Base-by-base conservation (phyloP, 2,797 vertebrate species). In the Clarias platycephalus region DNA sequence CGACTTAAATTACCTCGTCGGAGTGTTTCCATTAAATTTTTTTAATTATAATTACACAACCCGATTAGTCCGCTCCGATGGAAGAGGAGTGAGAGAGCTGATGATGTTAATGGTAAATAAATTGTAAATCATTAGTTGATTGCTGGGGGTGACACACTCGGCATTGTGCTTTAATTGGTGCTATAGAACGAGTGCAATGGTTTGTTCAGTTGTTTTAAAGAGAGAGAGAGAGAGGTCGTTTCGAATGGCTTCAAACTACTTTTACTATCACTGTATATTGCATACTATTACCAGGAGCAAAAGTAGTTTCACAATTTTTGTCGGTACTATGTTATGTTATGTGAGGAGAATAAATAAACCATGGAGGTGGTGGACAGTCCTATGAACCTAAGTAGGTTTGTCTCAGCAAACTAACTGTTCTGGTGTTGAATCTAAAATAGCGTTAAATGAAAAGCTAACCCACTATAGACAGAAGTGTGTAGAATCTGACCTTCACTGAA, bases 141-240 rank as follows among this genome's bases (percentile, higher is more conserved):
- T 93, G 92, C 90, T 92, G 92, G 91, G 78, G 62, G 90, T 92
- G 89, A 88, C 74, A 88, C 66, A 70, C 78, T 74, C 53, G 1
- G 72, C 80, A 67, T 80, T 84, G 82, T 83, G 31, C 34, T 63
- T 63, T 82, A 78, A 72, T 75, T 57, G 68, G 72, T 74, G 57
- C 84, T 82, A 82, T 49, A 66, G 53, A 62, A 82, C 53, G 75
- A 85, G 75, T 72, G 81, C 26, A 49, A 22, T 22, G 58, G 16
- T 60, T 82, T 34, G 67, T 55, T 57, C 53, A 26, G 67, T 75
- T 64, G 64, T 62, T 83, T 72, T 63, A 26, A 28, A 71, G 1
- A 34, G 34, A 75, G 57, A 81, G 60, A 63, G 58, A 58, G 64
- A 71, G 20, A 70, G 34, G n/a, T 55, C 28, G 6, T 74, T 53